Evolutionary conservation across 2,113 vertebrate species (phyloP).

Genomic region (Thamnophis sirtalis): DNA sequence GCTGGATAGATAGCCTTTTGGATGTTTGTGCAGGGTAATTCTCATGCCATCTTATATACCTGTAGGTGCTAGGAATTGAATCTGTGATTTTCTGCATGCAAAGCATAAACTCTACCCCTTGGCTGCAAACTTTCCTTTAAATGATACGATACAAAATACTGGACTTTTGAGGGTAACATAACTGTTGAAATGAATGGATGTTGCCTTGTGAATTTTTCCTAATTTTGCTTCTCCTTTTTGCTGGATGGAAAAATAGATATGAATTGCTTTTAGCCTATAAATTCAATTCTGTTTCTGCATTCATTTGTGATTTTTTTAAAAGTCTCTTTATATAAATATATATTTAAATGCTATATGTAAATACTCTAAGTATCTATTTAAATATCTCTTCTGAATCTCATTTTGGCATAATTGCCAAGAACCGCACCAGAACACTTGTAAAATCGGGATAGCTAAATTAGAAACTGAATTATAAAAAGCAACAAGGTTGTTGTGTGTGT

Average conservation of each 20-base stretch:
- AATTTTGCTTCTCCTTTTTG: not conserved
- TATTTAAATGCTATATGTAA: not conserved
- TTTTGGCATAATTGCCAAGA: not conserved
- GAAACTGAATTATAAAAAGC: not conserved
- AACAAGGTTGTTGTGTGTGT: not conserved
- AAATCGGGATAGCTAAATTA: not conserved
- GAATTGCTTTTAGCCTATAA: not conserved
- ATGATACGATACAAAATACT: not conserved
- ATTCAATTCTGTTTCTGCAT: not conserved
- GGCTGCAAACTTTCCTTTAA: not conserved
- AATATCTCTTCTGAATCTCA: not conserved
- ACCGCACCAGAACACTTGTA: not conserved
- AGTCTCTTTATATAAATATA: not conserved
- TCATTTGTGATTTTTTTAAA: not conserved
- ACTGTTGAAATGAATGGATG: not conserved
- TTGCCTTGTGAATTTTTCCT: not conserved
- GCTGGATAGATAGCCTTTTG: not conserved
- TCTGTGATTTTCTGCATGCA: not conserved
- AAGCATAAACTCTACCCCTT: not conserved
- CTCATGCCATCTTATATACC: not conserved
- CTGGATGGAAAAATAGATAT: not conserved
- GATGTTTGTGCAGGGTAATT: not conserved
- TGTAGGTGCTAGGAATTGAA: not conserved
- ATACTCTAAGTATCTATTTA: not conserved
- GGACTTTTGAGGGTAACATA: not conserved